Evolutionary conservation across 2,113 vertebrate species (phyloP), one percentile per base, ranked within the genome.

Genomic region (Psephotus haematonotus): DNA sequence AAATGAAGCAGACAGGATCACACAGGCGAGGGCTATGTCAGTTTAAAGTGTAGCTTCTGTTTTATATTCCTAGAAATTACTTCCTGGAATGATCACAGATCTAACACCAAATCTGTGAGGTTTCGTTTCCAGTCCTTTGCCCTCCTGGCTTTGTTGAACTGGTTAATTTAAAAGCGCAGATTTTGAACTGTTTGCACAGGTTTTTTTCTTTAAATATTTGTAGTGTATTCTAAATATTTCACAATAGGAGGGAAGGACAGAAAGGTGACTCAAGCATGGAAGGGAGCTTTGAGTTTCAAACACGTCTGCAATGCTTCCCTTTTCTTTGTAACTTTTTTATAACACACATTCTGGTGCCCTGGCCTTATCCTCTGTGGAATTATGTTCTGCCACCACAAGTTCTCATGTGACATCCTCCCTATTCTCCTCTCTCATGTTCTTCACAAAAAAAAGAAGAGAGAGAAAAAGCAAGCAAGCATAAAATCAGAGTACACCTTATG

Each of bases 131-230:
- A 57, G 78, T 43, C 74, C 84, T 97, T 91, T 95, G 89, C 78
- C 87, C 91, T 90, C 60, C 50, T 86, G 80, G 55, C 68, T 85
- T 89, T 47, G 65, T 71, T 64, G 62, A 47, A 11, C 41, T 75
- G 71, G 70, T 91, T 92, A 65, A 69, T 69, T 79, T 90, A 65
- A 82, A 90, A 91, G 82, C 17, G 9, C 33, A 49, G 31, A 15
- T 27, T 47, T 76, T 69, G 37, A 70, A 77, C 59, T 95, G 78
- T 90, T 96, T 87, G 67, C 78, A 27, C 13, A 53, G 49, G 55
- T 37, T 53, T 65, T 93, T 85, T 77, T 81, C 74, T 97, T 95
- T 80, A 82, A 96, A 97, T 96, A 96, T 95, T 97, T 97, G 91
- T 82, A 82, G 37, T 82, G 52, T 87, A n/a, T 85, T 91, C 59